Conservation (phyloP, 2,113 vertebrate species). For the Indicator maculatus region DNA sequence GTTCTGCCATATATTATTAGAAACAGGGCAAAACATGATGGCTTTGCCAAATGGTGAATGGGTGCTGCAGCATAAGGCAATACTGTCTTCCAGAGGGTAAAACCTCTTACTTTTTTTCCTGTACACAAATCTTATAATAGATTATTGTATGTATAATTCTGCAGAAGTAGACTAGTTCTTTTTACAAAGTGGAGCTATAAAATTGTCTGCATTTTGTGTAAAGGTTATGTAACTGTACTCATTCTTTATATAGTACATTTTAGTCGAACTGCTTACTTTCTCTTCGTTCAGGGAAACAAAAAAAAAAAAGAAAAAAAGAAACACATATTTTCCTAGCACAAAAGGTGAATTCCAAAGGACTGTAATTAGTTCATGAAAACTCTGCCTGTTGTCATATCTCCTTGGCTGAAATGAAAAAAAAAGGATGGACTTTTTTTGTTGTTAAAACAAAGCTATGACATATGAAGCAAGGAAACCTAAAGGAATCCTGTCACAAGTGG, state of each 20-base stretch:
- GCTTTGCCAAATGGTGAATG: slow-evolving; percentile 25
- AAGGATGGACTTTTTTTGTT: slow-evolving; percentile 61
- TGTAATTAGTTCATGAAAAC: slow-evolving; percentile 79
- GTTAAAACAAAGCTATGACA: slow-evolving; percentile 56
- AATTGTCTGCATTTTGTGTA: slow-evolving; percentile 79
- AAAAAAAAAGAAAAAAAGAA: slow-evolving; percentile 30
- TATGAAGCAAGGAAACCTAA: slow-evolving; percentile 42
- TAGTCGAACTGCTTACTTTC: slow-evolving; percentile 79
- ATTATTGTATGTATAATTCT: slow-evolving; percentile 74
- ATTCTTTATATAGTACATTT: slow-evolving; percentile 83
- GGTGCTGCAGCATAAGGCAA: neutral
- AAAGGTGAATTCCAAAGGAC: slow-evolving; percentile 76
- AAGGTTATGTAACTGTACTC: slow-evolving; percentile 82
- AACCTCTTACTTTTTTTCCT: neutral
- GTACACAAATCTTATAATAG: slow-evolving; percentile 65
- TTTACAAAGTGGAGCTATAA: slow-evolving; percentile 66
- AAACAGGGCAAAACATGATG: neutral
- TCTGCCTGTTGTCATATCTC: slow-evolving; percentile 73
- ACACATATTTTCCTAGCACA: slow-evolving; percentile 74
- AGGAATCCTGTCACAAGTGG: slow-evolving; percentile 45
- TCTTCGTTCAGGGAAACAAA: slow-evolving; percentile 50
- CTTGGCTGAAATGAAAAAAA: slow-evolving; percentile 36
- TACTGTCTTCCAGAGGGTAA: slow-evolving; percentile 39
- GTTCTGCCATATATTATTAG: neutral
- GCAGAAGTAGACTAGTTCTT: slow-evolving; percentile 52